Base-by-base conservation (phyloP, 2,888 invertebrate species). In the Philereme transversata region DNA sequence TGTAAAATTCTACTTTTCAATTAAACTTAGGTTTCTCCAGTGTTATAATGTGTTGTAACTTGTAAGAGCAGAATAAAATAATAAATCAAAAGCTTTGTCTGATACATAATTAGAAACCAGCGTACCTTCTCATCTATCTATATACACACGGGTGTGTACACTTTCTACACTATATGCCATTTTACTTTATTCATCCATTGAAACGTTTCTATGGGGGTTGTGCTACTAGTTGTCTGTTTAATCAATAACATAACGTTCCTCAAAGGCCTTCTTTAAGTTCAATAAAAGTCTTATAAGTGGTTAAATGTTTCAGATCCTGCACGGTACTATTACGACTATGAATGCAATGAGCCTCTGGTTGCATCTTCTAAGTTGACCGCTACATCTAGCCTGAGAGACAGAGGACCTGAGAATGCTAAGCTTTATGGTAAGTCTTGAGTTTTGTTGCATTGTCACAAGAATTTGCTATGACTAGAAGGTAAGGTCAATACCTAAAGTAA, bases 341-440 rank as follows among this genome's bases (percentile, higher is more conserved):
- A 97, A 87, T 97, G 97, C 86, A 97, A 96, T 83, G 94, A 94
- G 74, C 96, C 97, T 7, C 90, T 98, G 61, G 90, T 97, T 79
- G 95, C 95, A 22, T 93, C 88, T 74, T 95, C 97, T 65, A 94
- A 93, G 64, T 85, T 98, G 68, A 95, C 94, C 65, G 97, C 97
- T 36, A 97, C 97, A 46, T 97, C 97, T 11, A 95, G 95, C 71
- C 90, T 97, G 62, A 93, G 94, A 52, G 97, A 97, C 73, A 93
- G 97, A 81, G 97, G 97, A 62, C 96, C 98, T n/a, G 94, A 96
- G 65, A 96, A 97, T 93, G 97, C 97, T 43, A 94, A 94, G 78
- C 92, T 98, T 75, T 95, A 97, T 93, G 97, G 97, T 97, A 94
- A 95, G 95, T 76, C 22, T 8, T 22, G 6, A 4, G 0, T 51